Conservation (phyloP, 2,797 vertebrate genomes). For the Tiaroga cobitis region DNA sequence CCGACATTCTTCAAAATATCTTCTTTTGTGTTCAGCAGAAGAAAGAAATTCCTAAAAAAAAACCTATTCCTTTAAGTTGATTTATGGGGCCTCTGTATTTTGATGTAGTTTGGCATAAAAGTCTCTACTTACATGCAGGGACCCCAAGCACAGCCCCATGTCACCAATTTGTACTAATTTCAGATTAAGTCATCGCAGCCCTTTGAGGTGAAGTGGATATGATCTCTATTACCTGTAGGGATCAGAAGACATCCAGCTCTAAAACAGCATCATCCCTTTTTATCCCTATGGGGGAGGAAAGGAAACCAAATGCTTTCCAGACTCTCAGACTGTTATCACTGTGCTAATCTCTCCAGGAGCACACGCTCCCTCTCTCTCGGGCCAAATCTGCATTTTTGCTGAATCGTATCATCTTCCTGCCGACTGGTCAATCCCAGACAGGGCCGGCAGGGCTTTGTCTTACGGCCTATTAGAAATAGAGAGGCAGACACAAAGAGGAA, state of each 20-base stretch:
- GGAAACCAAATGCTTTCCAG: conserved; percentile 10
- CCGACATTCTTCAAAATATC: too few species aligned
- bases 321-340: conserved; percentile 22
- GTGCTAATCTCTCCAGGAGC: conserved; percentile 27
- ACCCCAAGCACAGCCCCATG: neutral
- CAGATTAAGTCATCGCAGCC: neutral
- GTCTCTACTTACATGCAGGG: neutral
- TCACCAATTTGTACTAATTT: conserved; percentile 16
- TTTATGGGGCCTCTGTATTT: too few species aligned
- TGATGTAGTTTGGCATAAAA: too few species aligned
- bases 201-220: conserved; percentile 14
- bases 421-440: conserved; percentile 14
- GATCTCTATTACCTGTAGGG: conserved; percentile 17
- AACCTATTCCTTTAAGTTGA: too few species aligned
- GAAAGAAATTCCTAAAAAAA: too few species aligned
- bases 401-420: conserved; percentile 39
- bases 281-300: conserved; percentile 17
- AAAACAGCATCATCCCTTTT: conserved; percentile 13
- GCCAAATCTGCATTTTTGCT: conserved; percentile 51
- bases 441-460: conserved; percentile 25
- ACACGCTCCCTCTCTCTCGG: conserved; percentile 12
- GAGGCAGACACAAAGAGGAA: conserved; percentile 11
- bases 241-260: conserved; percentile 4
- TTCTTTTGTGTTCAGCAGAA: too few species aligned
- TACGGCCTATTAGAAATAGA: conserved; percentile 15